Evolutionary conservation across 23 tunicate genomes (phyloP), one percentile per base, ranked within the genome.

Genomic region (Ascidia mentula): DNA sequence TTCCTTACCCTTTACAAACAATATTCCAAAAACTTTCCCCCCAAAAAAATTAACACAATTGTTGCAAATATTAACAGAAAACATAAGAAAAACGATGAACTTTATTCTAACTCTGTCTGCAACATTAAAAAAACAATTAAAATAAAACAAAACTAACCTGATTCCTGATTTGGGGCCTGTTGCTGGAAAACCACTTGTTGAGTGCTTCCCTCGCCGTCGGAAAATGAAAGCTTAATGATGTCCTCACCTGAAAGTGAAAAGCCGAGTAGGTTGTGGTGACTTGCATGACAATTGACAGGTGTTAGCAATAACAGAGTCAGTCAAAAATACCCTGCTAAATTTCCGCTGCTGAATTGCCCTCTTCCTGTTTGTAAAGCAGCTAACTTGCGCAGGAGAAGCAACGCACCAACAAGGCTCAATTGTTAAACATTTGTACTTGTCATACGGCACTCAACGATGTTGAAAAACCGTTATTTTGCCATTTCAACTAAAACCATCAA

Each of bases 171-270:
- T 4, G 75, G 40, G 0, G 82, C 17, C 78, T 88, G 87, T 38
- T 82, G 87, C 39, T 78, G 83, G 34, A 88, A 34, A 60, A 88
- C 40, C 6, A 78, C 80, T 46, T 78, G 82, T 38, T 82, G 94
- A 9, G 76, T 40, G 40, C 72, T 82, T 37, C 94, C 87, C 24
- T 81, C 82, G 5, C 83, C 88, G 76, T 59, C 45, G 2, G 74
- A 78, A 71, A 85, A 32, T 46, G 96, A 80, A 37, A 90, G 69
- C 74, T 76, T 85, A 30, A 90, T 87, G 37, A 85, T 36, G 36
- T 90, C 96, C 69, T 90, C 89, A 17, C 96, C 96, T 90, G 69
- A 53, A 71, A 71, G 13, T 53, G 65, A 53, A 53, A 53, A 28
- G 28, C 13, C 13, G 65, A 53, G 7, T 53, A 20, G 12, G 24